A percentile compares a stretch with the other conserved stretches of the same genome.
Conservation (phyloP, 2,113 vertebrate species). For the Pseudorasbora parva region DNA sequence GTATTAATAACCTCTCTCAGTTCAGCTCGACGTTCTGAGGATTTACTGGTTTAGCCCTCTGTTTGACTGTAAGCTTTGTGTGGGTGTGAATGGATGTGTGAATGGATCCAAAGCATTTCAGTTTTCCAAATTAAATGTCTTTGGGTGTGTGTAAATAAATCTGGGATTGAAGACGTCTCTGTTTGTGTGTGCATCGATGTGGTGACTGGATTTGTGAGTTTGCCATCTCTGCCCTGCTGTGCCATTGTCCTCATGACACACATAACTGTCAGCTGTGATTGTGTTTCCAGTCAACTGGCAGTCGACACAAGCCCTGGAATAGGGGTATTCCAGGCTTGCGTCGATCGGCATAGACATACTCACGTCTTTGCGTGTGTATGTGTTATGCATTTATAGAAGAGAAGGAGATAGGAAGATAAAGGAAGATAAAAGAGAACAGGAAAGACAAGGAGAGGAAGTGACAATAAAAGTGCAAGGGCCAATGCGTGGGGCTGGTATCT, state of each 20-base stretch:
- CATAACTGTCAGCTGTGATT: constrained; percentile 47
- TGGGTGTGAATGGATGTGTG: constrained; percentile 25
- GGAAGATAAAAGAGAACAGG: not conserved
- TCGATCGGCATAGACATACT: not conserved
- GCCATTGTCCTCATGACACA: constrained; percentile 48
- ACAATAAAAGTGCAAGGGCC: not conserved
- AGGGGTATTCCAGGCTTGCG: no score
- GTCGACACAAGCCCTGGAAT: constrained; percentile 31
- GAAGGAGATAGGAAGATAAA: not conserved
- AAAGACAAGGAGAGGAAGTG: not conserved
- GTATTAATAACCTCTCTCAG: constrained; percentile 14
- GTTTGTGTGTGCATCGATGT: constrained; percentile 19
- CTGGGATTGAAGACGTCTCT: not conserved
- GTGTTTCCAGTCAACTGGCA: constrained; percentile 45
- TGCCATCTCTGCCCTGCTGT: constrained; percentile 20
- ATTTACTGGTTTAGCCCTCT: constrained; percentile 19
- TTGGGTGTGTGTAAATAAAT: not conserved
- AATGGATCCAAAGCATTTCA: constrained; percentile 13
- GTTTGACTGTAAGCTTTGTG: not conserved
- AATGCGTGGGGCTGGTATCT: not conserved
- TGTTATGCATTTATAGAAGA: not conserved
- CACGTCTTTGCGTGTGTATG: not conserved
- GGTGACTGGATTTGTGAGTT: not conserved
- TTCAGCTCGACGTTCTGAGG: not conserved
- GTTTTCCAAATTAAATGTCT: constrained; percentile 17